Base-by-base conservation (phyloP, 1,140 invertebrate genomes). In the Melanaphis sacchari region DNA sequence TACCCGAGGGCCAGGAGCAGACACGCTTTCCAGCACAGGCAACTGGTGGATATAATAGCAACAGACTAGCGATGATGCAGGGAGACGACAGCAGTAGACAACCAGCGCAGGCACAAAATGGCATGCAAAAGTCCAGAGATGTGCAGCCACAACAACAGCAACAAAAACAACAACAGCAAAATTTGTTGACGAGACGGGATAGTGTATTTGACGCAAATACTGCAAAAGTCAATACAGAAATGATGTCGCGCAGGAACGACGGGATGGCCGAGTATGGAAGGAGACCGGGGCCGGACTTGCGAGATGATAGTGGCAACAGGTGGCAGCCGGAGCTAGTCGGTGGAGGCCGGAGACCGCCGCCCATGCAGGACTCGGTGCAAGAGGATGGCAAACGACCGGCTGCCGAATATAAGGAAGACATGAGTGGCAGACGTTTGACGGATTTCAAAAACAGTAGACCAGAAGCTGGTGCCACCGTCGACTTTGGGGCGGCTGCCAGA, bases 191-290 rank as follows among this genome's bases (percentile, higher is more conserved):
- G 1, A 90, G 91, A 59, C 66, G 91, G 24, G 91, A 92, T 18
- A 92, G 91, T 24, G 81, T 92, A 46, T 52, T 92, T 36, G 91
- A 92, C 24, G 24, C n/a, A 31, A 85, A 31, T 85, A 41, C 38
- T 84, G 2, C 40, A 26, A 24, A 76, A 26, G n/a, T 9, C 36
- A 59, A 54, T 3, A 9, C 24, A 24, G 54, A 91, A 26, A 43
- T n/a, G 54, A 76, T 21, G 6, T 40, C 88, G 11, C 52, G 88
- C 8, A 90, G 88, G 26, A 49, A 24, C 22, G 88, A 90, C 5
- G 88, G 52, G 26, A 24, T 36, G n/a, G 46, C 49, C 41, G 85
- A 88, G 1, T 88, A 88, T 2, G 85, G 43, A 36, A 46, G 41
- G 9, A 46, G n/a, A 18, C 85, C 6, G 21, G 31, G 8, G 8